Percentiles rank a stretch among this genome's conserved stretches.
These are phyloP conservation scores for Physella acuta DNA, from an alignment of 1,140 invertebrate genomes.

Conservation along the genomic window DNA sequence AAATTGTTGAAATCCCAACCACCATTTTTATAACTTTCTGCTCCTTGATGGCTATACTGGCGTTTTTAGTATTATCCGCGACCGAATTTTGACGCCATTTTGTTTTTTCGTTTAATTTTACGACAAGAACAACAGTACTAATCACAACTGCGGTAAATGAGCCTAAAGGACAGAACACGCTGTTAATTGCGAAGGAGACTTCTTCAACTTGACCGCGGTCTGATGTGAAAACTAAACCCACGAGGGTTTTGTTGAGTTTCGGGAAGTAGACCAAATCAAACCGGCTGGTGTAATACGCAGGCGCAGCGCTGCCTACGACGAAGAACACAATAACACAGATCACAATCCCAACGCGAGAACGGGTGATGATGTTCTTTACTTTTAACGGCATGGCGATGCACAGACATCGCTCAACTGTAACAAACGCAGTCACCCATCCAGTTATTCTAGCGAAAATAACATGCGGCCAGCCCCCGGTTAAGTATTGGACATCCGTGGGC, in stretches of 20 bases:
- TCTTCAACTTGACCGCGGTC: conserved; percentile 1
- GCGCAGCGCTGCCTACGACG: not conserved
- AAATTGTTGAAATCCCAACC: not conserved
- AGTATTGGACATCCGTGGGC: not conserved
- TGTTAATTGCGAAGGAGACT: conserved; percentile 1
- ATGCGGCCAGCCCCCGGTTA: conserved; percentile 3
- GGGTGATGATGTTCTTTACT: conserved; percentile 7
- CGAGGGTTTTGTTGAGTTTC: not conserved
- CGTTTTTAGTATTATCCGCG: not conserved
- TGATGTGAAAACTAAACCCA: not conserved
- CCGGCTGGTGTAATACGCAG: conserved; percentile 2
- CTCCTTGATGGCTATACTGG: not conserved
- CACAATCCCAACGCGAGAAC: not conserved
- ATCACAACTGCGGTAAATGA: not conserved
- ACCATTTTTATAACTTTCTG: conserved; percentile 8
- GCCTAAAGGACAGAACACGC: not conserved
- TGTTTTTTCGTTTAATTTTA: not conserved
- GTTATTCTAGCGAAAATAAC: not conserved
- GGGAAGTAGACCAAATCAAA: not conserved
- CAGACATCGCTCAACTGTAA: not conserved
- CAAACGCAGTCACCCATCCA: not conserved
- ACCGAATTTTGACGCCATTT: not conserved
- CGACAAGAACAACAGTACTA: not conserved
- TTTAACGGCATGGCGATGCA: conserved; percentile 3
- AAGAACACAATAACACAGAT: not conserved